Percentiles rank a stretch among this genome's conserved stretches.
phyloP scores from a whole-genome alignment of 2,113 vertebrate genomes.

The Formicarius rufipectus region DNA sequence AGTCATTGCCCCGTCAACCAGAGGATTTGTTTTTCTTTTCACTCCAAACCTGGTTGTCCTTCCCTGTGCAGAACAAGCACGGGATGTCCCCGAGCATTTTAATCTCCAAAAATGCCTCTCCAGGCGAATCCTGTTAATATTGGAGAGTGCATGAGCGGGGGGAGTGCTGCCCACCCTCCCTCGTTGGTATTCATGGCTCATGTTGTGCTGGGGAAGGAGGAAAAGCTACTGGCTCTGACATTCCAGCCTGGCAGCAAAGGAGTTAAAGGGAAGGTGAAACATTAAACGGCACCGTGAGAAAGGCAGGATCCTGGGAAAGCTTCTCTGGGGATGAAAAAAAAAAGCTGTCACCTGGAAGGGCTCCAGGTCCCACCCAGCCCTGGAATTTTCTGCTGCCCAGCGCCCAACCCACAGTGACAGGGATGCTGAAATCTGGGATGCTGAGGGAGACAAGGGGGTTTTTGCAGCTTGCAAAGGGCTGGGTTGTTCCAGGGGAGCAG shows the following conservation, averaged over 20 bases:
- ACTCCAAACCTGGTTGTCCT: background rate
- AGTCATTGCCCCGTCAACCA: background rate
- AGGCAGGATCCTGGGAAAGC: background rate
- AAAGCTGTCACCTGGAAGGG: background rate
- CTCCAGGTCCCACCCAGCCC: background rate
- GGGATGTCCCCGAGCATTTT: background rate
- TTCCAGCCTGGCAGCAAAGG: background rate
- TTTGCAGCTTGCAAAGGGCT: background rate
- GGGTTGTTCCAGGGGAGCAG: accelerated
- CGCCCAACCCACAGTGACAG: accelerated
- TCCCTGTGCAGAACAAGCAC: background rate
- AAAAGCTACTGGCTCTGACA: background rate
- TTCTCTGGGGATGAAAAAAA: background rate
- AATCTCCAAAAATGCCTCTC: slow-evolving; percentile 37
- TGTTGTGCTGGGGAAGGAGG: accelerated
- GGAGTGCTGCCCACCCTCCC: background rate
- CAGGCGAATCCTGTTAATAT: background rate
- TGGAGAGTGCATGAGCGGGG: background rate
- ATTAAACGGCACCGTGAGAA: background rate
- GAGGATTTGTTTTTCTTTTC: background rate
- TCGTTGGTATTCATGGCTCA: background rate
- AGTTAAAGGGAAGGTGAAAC: background rate
- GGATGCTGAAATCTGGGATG: background rate
- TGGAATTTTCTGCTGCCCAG: background rate
- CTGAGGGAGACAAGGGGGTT: background rate